Conservation (phyloP, 23 tunicate species). For the Clavelina lepadiformis region DNA sequence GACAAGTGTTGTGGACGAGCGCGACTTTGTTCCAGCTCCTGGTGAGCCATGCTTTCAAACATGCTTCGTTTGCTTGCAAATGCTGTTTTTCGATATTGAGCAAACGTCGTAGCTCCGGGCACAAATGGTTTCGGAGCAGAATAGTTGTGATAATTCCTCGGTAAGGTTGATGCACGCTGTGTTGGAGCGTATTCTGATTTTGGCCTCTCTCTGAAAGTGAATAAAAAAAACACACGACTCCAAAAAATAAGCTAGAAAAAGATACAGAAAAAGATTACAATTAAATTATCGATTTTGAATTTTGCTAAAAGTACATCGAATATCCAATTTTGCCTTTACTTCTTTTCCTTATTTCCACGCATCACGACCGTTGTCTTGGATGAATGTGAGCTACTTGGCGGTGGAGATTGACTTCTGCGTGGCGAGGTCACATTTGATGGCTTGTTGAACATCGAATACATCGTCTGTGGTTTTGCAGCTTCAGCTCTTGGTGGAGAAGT, state of each 20-base stretch:
- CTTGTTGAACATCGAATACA: too few species aligned
- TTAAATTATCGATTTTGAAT: too few species aligned
- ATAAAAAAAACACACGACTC: background rate
- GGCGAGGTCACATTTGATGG: too few species aligned
- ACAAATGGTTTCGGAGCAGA: conserved; percentile 49
- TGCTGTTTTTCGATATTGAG: conserved; percentile 42
- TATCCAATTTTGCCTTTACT: too few species aligned
- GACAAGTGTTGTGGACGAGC: conserved; percentile 35
- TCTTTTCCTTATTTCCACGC: too few species aligned
- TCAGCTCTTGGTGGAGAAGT: too few species aligned
- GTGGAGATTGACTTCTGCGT: conserved; percentile 16
- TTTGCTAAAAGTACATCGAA: too few species aligned
- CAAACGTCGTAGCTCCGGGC: conserved; percentile 21
- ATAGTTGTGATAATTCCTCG: conserved; percentile 56
- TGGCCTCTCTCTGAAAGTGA: conserved; percentile 48
- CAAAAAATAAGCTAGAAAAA: too few species aligned
- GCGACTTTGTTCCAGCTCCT: conserved; percentile 1
- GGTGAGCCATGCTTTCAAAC: conserved; percentile 58
- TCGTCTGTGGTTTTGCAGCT: too few species aligned
- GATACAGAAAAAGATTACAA: too few species aligned
- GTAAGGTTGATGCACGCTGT: conserved; percentile 37
- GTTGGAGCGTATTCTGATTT: conserved; percentile 55
- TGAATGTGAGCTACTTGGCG: conserved; percentile 3
- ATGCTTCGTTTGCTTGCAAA: conserved; percentile 74
- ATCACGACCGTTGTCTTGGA: too few species aligned